Percentiles rank a stretch among this genome's conserved stretches.
Evolutionary conservation across 2,113 vertebrate species (phyloP).

Genomic region (Zosterops lateralis): DNA sequence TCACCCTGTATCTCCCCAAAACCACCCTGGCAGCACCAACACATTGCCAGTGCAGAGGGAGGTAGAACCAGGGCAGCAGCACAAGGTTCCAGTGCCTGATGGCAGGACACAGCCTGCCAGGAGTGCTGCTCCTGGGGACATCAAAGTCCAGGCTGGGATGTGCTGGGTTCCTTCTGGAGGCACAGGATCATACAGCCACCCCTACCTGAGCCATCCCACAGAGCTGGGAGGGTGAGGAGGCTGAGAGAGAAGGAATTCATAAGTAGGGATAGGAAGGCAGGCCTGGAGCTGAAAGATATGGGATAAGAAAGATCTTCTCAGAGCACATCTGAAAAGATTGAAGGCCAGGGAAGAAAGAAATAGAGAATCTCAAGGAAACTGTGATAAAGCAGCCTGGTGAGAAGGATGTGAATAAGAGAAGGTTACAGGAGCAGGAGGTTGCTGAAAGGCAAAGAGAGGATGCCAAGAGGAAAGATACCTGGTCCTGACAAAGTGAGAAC

Average conservation of each 20-base stretch:
- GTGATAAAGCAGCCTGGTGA: conserved; percentile 44
- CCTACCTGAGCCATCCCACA: neutral
- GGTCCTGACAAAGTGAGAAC: conserved; percentile 34
- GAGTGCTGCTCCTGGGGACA: neutral
- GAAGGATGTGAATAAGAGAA: conserved; percentile 8
- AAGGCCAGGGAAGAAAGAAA: conserved; percentile 33
- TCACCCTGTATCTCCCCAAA: rapidly evolving
- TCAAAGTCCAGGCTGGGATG: neutral
- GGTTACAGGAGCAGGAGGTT: neutral
- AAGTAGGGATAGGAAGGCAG: neutral
- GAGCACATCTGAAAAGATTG: neutral
- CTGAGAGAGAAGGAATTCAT: neutral
- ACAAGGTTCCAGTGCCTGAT: neutral
- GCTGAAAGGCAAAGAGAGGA: neutral
- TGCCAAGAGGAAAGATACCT: neutral
- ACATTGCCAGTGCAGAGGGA: neutral
- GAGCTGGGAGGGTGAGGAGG: neutral
- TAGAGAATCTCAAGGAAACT: neutral
- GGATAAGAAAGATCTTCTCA: conserved; percentile 28
- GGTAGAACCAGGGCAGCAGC: rapidly evolving
- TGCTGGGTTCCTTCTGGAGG: neutral
- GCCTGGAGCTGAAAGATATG: neutral
- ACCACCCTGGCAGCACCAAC: neutral
- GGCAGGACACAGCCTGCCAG: neutral
- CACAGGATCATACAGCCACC: neutral